A percentile compares a stretch with the other conserved stretches of the same genome.
phyloP scores from a whole-genome alignment of 2,888 invertebrate species.

The Vannuccia rotundouncinata region DNA sequence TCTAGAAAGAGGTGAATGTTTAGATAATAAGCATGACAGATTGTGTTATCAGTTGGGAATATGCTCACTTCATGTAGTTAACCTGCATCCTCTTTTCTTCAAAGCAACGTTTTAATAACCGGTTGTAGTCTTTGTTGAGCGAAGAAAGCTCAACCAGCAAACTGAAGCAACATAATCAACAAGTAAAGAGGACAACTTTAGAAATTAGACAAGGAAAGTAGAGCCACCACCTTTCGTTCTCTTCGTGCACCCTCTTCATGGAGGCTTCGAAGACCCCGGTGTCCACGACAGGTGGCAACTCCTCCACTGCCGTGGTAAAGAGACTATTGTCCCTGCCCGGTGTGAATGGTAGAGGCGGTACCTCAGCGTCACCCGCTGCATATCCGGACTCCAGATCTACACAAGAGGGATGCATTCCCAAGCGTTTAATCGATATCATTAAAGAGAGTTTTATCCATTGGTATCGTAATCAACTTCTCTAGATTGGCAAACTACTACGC shows the following conservation, averaged over 20 bases:
- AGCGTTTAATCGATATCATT: too few species aligned
- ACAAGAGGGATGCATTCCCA: too few species aligned
- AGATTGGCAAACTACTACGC: too few species aligned
- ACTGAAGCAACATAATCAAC: too few species aligned
- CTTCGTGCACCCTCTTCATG: background rate
- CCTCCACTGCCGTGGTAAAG: too few species aligned
- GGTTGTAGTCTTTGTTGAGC: background rate
- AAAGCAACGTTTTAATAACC: background rate
- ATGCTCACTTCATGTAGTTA: background rate
- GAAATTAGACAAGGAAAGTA: too few species aligned
- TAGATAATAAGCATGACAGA: background rate
- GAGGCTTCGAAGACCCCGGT: background rate
- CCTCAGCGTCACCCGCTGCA: too few species aligned
- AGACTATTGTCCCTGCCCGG: too few species aligned
- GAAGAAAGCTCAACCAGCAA: background rate
- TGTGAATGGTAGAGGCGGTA: too few species aligned
- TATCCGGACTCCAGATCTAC: background rate
- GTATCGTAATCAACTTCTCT: too few species aligned
- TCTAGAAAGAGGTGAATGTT: background rate
- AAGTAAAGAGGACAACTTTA: too few species aligned
- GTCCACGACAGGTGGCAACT: background rate
- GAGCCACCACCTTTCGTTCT: background rate
- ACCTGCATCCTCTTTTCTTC: background rate
- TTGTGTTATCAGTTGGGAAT: background rate
- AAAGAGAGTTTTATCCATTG: too few species aligned